A percentile compares a stretch with the other conserved stretches of the same genome.
phyloP scores from a whole-genome alignment of 2,113 vertebrate genomes.

The Hippocampus guttulatus region DNA sequence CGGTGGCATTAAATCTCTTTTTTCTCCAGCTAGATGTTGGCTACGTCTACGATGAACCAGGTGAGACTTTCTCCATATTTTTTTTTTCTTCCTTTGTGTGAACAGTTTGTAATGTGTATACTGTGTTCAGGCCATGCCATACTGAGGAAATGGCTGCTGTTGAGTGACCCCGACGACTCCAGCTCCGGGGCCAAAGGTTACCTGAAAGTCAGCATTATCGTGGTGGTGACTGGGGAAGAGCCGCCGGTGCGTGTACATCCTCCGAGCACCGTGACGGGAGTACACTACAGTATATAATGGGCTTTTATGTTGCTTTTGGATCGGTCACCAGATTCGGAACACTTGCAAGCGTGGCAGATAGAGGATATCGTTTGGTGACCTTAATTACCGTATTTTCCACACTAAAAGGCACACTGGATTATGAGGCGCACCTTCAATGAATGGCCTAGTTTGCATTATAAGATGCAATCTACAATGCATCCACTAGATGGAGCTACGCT shows the following conservation, averaged over 20 bases:
- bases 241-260: slow-evolving; percentile 71
- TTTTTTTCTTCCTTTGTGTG: background rate
- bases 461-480: too few species aligned
- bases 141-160: slow-evolving; percentile 93
- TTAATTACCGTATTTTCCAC: too few species aligned
- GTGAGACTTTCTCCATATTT: slow-evolving; percentile 66
- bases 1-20: background rate
- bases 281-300: too few species aligned
- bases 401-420: too few species aligned
- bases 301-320: too few species aligned
- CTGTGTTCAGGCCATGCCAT: slow-evolving; percentile 79
- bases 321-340: too few species aligned
- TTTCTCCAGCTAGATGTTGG: slow-evolving; percentile 85
- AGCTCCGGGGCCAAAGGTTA: slow-evolving; percentile 87
- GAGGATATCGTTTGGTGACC: too few species aligned
- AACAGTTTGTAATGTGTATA: slow-evolving; percentile 6
- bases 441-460: too few species aligned
- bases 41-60: slow-evolving; percentile 89
- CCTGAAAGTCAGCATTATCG: slow-evolving; percentile 92
- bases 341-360: too few species aligned
- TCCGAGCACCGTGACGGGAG: background rate
- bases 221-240: slow-evolving; percentile 89
- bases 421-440: too few species aligned
- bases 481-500: too few species aligned
- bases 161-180: slow-evolving; percentile 86